Conservation (phyloP, 1,140 invertebrate genomes). For the Drosophila pallidifrons region DNA sequence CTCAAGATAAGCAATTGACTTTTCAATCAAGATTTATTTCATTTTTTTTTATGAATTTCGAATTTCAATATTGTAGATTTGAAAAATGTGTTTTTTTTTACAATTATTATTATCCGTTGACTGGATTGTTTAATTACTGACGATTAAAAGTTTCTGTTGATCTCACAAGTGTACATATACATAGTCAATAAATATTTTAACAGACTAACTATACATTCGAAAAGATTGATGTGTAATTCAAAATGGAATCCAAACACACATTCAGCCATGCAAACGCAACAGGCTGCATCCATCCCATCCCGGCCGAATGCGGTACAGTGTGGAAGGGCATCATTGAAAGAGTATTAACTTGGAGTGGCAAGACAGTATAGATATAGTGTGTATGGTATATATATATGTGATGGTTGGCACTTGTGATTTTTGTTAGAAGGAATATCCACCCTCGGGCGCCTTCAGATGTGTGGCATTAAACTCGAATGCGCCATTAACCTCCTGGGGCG, state of each 20-base stretch:
- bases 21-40: too few species aligned
- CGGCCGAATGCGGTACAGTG: slow-evolving; percentile 24
- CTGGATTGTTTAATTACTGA: slow-evolving; percentile 4
- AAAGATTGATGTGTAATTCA: slow-evolving; percentile 1
- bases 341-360: slow-evolving; percentile 6
- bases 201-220: slow-evolving; percentile 33
- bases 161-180: slow-evolving; percentile 19
- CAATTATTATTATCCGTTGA: neutral
- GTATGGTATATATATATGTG: slow-evolving; percentile 25
- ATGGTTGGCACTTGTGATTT: neutral
- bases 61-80: too few species aligned
- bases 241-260: slow-evolving; percentile 14
- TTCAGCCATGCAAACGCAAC: slow-evolving; percentile 47
- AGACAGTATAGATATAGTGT: neutral
- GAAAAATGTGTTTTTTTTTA: neutral
- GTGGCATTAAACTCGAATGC: slow-evolving; percentile 76
- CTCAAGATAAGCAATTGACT: too few species aligned
- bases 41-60: too few species aligned
- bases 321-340: slow-evolving; percentile 13
- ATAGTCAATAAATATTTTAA: slow-evolving; percentile 42
- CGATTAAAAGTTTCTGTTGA: neutral
- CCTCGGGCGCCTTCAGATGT: slow-evolving; percentile 74
- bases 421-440: slow-evolving; percentile 78
- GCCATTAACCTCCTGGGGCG: slow-evolving; percentile 81
- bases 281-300: slow-evolving; percentile 33